These are phyloP conservation scores for Thamnaconus septentrionalis DNA, from an alignment of 2,113 vertebrate species.

Conservation along the genomic window DNA sequence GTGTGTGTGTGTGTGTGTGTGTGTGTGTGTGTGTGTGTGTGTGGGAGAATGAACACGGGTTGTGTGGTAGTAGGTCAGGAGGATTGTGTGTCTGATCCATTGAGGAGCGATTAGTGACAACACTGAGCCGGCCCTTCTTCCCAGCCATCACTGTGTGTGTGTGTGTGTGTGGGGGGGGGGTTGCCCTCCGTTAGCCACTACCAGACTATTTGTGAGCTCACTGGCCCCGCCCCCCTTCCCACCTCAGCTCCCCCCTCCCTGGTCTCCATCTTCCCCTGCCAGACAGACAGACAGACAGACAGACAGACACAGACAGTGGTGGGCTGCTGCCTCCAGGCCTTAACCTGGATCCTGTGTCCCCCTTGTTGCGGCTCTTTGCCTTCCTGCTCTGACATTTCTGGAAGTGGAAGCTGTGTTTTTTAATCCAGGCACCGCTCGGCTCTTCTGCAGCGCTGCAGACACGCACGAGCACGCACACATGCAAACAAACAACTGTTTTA, in stretches of 20 bases:
- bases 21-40: slow-evolving; percentile 10
- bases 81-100: slow-evolving; percentile 70
- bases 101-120: slow-evolving; percentile 61
- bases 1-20: no score
- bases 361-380: slow-evolving; percentile 17
- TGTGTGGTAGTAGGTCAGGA: slow-evolving; percentile 63
- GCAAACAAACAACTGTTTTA: not conserved
- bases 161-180: slow-evolving; percentile 14
- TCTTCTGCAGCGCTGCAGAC: not conserved
- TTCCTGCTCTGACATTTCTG: slow-evolving; percentile 4
- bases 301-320: not conserved
- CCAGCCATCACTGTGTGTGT: slow-evolving; percentile 20
- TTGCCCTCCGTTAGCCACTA: slow-evolving; percentile 36
- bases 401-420: slow-evolving; percentile 6
- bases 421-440: not conserved
- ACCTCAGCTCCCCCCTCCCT: slow-evolving; percentile 15
- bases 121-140: slow-evolving; percentile 52
- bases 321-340: not conserved
- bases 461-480: not conserved
- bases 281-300: slow-evolving; percentile 26
- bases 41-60: slow-evolving; percentile 23
- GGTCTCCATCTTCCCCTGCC: slow-evolving; percentile 3
- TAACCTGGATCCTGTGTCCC: slow-evolving; percentile 2
- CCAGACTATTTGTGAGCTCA: slow-evolving; percentile 32
- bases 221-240: slow-evolving; percentile 13